Percentiles rank a stretch among this genome's conserved stretches.
These are phyloP conservation scores for Macropis europaea DNA, from an alignment of 2,888 invertebrate genomes.

Conservation along the genomic window DNA sequence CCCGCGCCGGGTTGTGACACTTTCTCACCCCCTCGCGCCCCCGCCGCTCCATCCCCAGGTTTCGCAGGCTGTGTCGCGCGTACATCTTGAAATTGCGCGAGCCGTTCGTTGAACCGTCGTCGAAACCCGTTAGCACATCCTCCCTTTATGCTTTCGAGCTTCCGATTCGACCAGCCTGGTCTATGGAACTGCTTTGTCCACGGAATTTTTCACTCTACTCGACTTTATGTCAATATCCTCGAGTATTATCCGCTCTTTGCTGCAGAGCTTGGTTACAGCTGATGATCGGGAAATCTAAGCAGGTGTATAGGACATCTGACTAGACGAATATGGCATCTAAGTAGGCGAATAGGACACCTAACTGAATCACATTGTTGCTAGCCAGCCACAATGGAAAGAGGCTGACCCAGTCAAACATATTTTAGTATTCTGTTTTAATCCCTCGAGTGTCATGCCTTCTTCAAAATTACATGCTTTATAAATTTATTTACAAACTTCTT, in stretches of 20 bases:
- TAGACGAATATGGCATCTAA: too few species aligned
- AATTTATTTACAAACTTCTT: too few species aligned
- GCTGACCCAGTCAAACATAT: too few species aligned
- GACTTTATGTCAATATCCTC: neutral
- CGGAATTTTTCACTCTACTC: neutral
- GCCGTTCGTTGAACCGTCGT: constrained; percentile 12
- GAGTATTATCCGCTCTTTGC: neutral
- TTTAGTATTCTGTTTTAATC: too few species aligned
- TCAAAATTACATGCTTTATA: too few species aligned
- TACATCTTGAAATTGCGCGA: constrained; percentile 47
- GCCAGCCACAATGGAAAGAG: too few species aligned
- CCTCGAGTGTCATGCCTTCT: too few species aligned
- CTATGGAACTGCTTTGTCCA: constrained; percentile 3
- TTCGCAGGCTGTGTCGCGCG: neutral
- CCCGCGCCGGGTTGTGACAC: constrained; percentile 42
- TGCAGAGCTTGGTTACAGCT: too few species aligned
- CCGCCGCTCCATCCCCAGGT: neutral
- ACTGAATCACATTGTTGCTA: too few species aligned
- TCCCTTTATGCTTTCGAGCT: neutral
- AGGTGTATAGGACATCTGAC: too few species aligned
- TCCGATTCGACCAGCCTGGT: neutral
- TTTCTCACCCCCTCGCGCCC: neutral
- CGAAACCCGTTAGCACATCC: constrained; percentile 11
- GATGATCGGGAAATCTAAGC: too few species aligned
- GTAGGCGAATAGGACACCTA: too few species aligned